phyloP scores from a whole-genome alignment of 2,888 invertebrate species.

The Hybos culiciformis region DNA sequence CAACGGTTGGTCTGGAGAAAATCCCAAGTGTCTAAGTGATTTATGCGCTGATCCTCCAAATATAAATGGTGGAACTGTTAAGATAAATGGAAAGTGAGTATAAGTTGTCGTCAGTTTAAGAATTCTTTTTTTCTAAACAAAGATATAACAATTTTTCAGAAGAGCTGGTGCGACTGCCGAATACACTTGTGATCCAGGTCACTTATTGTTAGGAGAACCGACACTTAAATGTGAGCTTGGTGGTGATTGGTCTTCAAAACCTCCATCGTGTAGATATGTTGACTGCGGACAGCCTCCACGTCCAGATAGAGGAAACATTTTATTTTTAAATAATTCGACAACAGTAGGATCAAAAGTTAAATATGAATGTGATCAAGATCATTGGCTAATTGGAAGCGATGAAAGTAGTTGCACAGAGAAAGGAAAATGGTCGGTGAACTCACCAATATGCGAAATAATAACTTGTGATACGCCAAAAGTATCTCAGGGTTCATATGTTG shows the following conservation, averaged over 20 bases:
- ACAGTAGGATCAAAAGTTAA: slow-evolving; percentile 66
- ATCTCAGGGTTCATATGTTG: slow-evolving; percentile 71
- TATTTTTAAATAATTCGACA: slow-evolving; percentile 62
- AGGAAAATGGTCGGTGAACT: slow-evolving; percentile 76
- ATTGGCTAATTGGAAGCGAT: slow-evolving; percentile 63
- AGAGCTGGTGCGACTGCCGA: slow-evolving; percentile 68
- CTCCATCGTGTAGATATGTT: slow-evolving; percentile 72
- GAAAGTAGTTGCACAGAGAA: slow-evolving; percentile 63
- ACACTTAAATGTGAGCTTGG: slow-evolving; percentile 74
- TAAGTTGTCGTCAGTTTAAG: too few relatives aligned
- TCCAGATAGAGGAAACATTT: slow-evolving; percentile 60
- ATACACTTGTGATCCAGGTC: slow-evolving; percentile 70
- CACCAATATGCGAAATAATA: slow-evolving; percentile 76
- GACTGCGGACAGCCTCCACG: slow-evolving; percentile 74
- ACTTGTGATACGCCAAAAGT: slow-evolving; percentile 77
- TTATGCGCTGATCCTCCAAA: slow-evolving; percentile 77
- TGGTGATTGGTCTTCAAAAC: slow-evolving; percentile 67
- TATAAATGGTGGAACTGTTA: slow-evolving; percentile 61
- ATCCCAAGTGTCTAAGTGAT: slow-evolving; percentile 70
- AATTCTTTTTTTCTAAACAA: too few relatives aligned
- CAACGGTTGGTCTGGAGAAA: slow-evolving; percentile 64
- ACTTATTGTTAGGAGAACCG: slow-evolving; percentile 67
- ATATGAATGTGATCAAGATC: slow-evolving; percentile 68
- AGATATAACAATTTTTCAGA: too few relatives aligned
- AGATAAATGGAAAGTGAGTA: slow-evolving; percentile 56